These are phyloP conservation scores for Arizona elegans DNA, from an alignment of 2,113 vertebrate species.

Conservation along the genomic window DNA sequence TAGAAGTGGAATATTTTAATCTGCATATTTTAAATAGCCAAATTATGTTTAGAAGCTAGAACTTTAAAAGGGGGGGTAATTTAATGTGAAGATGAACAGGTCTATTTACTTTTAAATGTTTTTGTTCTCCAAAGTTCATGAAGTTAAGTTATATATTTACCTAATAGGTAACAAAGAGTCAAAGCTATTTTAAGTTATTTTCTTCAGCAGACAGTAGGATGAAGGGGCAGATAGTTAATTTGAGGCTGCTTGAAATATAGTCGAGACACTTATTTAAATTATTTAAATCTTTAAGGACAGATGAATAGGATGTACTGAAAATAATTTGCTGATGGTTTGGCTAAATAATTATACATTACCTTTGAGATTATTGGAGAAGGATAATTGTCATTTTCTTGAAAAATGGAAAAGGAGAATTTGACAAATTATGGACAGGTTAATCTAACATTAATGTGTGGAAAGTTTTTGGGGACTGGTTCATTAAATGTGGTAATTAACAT, in stretches of 20 bases:
- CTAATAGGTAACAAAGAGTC: neutral
- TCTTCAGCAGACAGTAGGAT: neutral
- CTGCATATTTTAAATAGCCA: conserved; percentile 36
- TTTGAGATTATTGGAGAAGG: neutral
- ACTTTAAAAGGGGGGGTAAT: conserved; percentile 32
- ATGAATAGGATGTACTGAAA: neutral
- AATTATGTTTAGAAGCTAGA: conserved; percentile 33
- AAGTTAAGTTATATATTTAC: conserved; percentile 43
- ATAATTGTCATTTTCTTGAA: neutral
- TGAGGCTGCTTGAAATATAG: neutral
- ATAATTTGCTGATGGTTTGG: neutral
- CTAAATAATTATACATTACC: neutral
- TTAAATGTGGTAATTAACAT: neutral
- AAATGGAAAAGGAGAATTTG: neutral
- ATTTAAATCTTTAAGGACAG: neutral
- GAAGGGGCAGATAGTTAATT: neutral
- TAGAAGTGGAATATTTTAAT: conserved; percentile 45
- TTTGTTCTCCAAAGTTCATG: conserved; percentile 28
- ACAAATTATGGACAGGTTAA: neutral
- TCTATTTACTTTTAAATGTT: conserved; percentile 31
- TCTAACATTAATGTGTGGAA: neutral
- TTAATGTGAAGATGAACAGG: conserved; percentile 35
- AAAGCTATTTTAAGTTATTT: neutral
- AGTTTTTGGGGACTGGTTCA: neutral
- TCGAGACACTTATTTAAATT: neutral